Base-by-base conservation (phyloP, 2,888 invertebrate genomes). In the Drosophila fungiperda region DNA sequence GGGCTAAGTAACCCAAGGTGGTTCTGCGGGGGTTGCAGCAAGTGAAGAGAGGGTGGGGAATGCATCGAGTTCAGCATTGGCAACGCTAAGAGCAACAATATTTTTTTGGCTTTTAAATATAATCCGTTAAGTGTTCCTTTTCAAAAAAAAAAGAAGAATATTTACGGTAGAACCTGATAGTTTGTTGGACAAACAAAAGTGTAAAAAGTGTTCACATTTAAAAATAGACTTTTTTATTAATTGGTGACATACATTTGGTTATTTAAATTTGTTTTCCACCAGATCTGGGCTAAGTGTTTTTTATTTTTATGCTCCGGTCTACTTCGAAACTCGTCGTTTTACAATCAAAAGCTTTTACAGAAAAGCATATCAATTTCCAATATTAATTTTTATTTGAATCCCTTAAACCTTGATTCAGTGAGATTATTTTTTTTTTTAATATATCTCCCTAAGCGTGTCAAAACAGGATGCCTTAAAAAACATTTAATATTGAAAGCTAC, bases 81-180 rank as follows among this genome's bases (percentile, higher is more conserved):
- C 29, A 36, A 36, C 20, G 20, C 20, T 36, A 50, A 32, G 54
- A 36, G 59, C 50, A 40, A 42, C 62, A 65, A 65, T 66, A 70
- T 74, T 68, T 70, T 68, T 68, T 49, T 55, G 26, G 52, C 63
- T 59, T 68, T 61, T 53, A 73, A 68, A 73, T 69, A 73, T 61
- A 69, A 73, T 58, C 76, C 52, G 52, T 38, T 26, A 35, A 29
- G 36, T 72, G 64, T 53, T 36, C 53, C 11, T 40, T 33, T 12
- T 20, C 20, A 20, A 20, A 20, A 45, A 42, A 42, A 20, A 0
- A 8, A 26, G 2, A 4, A 3, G 17, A 17, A 38, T 3, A 17
- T 20, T 20, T 20, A 20, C 3, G 20, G 45, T 20, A 12, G 20
- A 20, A 3, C 7, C 7, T 15, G 15, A 15, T 45, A 23, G 45